Conservation (phyloP, 2,797 vertebrate species). For the Otolemur crassicaudatus region DNA sequence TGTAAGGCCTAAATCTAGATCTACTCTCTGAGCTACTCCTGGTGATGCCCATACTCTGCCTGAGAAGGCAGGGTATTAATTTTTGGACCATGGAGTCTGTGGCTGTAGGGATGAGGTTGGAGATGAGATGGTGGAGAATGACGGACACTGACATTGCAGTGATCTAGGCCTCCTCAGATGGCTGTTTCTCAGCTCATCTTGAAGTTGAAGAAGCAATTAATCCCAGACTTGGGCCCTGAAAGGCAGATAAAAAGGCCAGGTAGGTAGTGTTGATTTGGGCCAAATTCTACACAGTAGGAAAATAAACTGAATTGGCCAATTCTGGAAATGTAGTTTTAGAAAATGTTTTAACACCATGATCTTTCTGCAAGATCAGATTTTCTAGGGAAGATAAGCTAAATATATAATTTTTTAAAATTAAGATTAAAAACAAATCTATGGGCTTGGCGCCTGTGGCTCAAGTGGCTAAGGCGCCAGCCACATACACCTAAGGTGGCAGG, state of each 20-base stretch:
- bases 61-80: constrained; percentile 13
- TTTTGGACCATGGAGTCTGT: not conserved
- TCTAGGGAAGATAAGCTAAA: constrained; percentile 45
- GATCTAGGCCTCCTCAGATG: not conserved
- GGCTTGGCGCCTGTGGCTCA: no score
- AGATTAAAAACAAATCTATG: not conserved
- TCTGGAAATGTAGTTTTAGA: constrained; percentile 35
- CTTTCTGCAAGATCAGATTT: constrained; percentile 46
- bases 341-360: constrained; percentile 32
- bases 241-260: not conserved
- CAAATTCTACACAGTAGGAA: constrained; percentile 34
- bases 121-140: not conserved
- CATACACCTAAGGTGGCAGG: no score
- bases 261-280: not conserved
- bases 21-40: not conserved
- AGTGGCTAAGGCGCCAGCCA: no score
- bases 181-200: not conserved
- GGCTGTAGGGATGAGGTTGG: not conserved
- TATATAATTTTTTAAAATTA: not conserved
- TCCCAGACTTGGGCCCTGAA: not conserved
- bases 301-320: constrained; percentile 28
- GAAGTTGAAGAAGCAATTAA: not conserved
- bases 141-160: not conserved
- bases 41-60: not conserved
- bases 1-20: not conserved